Base-by-base conservation (phyloP, 2,797 vertebrate species). In the Sebastes nivosus region DNA sequence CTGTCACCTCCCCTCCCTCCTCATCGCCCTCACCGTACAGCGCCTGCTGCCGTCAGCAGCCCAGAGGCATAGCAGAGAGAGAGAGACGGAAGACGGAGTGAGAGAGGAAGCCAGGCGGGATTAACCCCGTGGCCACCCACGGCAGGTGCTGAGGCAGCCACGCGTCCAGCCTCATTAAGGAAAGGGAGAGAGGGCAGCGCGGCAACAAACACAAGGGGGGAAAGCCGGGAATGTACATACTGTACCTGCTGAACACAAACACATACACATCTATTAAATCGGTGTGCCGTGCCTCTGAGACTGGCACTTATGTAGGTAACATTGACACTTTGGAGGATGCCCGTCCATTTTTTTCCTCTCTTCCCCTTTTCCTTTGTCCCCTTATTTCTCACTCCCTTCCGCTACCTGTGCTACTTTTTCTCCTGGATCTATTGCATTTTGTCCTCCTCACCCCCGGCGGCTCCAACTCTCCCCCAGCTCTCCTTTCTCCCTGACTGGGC, bases 91-190 rank as follows among this genome's bases (percentile, higher is more conserved):
- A 88, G 88, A 87, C 79, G 75, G 22, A 89, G 88, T 52, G 80
- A 87, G 86, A 68, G 25, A 88, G 88, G 84, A 88, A 89, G 85
- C 88, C 92, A 80, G 86, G 76, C 77, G 88, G 94, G 91, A 95
- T 95, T 95, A 95, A 96, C 94, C 94, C 93, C 36, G 82, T 92
- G 89, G 89, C 90, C 93, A 95, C 93, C 92, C 93, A 82, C 76
- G 89, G 91, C 94, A 95, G 94, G 94, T 95, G 94, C 87, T 84
- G 91, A 90, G 87, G 92, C 92, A 94, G 90, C 91, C 89, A 88
- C 84, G 92, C 90, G 88, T 93, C 93, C 90, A 90, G 91, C 85
- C 89, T 96, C 93, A 95, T 95, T 95, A 95, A 94, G 92, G 77
- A 57, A 69, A 81, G 84, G 79, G 68, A 88, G 89, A 85, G 90